Evolutionary conservation across 2,113 vertebrate genomes (phyloP), one percentile per base, ranked within the genome.

Genomic region (Macquaria ambigua): DNA sequence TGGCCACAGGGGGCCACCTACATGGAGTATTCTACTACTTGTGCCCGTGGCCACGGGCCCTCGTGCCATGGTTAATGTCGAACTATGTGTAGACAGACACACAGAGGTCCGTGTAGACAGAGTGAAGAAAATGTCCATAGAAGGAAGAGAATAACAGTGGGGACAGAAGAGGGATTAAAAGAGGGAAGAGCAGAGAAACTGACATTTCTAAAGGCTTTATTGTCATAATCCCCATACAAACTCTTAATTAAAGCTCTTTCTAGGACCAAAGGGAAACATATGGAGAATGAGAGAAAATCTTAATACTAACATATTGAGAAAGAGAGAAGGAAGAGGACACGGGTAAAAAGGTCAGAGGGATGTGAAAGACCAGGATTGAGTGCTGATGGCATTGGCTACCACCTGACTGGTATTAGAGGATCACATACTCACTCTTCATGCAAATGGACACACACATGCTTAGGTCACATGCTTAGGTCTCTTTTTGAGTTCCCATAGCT

Each of bases 381-480:
- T 52, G 69, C 34, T 28, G 46, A 37, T 73, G 61, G 67, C 39
- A 20, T n/a, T 12, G 46, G 34, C 52, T 53, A 28, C 31, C 79
- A 67, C 71, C 71, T 77, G 79, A 83, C 71, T 89, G 25, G 59
- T 68, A 58, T 86, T 63, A 88, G 50, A 68, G 39, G 52, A 16
- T 73, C 67, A 69, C 48, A 10, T 25, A n/a, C 11, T 31, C 59
- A 11, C 4, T 66, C 5, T 34, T 63, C 46, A 75, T 59, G 7
- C 64, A 31, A 3, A 53, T 2, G 0, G 23, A 41, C 64, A 31
- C 20, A 31, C 66, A 34, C 55, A 56, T 55, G 0, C 15, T 16
- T 59, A 31, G 31, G 16, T 69, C 64, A 71, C 66, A 64, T 69
- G 69, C 43, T n/a, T 31, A 1, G 4, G 5, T 64, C 56, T 81